Evolutionary conservation across 2,113 vertebrate genomes (phyloP), one percentile per base, ranked within the genome.

Genomic region (Apistogramma diplotaenia): DNA sequence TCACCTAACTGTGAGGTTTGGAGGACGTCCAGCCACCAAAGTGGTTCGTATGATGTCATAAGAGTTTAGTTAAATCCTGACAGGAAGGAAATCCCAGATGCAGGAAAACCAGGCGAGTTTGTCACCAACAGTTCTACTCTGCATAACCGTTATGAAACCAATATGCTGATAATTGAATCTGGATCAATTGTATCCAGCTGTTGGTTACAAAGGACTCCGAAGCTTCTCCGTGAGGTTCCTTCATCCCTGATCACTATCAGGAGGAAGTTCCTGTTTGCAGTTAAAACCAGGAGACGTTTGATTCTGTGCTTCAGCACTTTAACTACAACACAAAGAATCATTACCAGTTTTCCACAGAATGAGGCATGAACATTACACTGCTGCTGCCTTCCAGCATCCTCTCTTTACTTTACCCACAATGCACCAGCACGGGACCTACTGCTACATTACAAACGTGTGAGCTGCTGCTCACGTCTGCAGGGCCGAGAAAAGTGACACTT

Each of bases 191-290:
- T 76, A 70, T 82, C 67, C 77, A 85, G 85, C 82, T 10, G 29
- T n/a, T 53, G 51, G 72, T 80, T 74, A 74, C 37, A 72, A 10
- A 11, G 54, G 9, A 12, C 18, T 85, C 78, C 56, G 81, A 55
- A 90, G 87, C 82, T 78, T 77, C 90, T 83, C 59, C 56, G 46
- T 37, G 83, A 85, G 83, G 72, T 78, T 77, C 13, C 75, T 82
- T 74, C 76, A 84, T 76, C 60, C 27, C 19, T 1, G 81, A 91
- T 90, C 37, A 73, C 57, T 80, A 89, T 85, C 81, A 54, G 43
- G 33, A 89, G 89, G 84, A 92, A 91, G 89, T 90, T 62, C 91
- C 56, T 75, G 79, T 84, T 91, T 79, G 60, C 54, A 86, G 76
- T 60, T 73, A 62, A 84, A 85, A 90, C 58, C 12, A 88, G 80